phyloP scores from a whole-genome alignment of 2,888 invertebrate species.

The Mactromeris polynyma region DNA sequence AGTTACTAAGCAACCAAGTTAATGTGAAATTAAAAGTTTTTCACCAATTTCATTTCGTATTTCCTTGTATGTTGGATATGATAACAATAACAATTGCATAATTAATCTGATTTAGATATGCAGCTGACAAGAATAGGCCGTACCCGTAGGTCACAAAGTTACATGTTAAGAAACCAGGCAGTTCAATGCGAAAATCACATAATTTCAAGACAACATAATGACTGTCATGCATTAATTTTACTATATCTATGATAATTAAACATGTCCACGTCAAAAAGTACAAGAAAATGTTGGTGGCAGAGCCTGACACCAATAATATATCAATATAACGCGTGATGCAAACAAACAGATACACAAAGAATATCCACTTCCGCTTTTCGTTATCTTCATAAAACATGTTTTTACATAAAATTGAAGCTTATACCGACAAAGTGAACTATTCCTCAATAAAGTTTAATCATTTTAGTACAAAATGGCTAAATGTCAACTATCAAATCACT shows the following conservation, averaged over 20 bases:
- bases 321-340: constrained; percentile 29
- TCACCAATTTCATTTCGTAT: neutral
- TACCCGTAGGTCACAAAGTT: neutral
- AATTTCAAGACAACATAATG: constrained; percentile 1
- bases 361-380: constrained; percentile 70
- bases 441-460: constrained; percentile 7
- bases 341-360: constrained; percentile 65
- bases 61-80: neutral
- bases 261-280: neutral
- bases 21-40: neutral
- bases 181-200: neutral
- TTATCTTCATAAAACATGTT: constrained; percentile 37
- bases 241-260: neutral
- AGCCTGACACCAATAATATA: neutral
- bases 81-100: neutral
- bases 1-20: neutral
- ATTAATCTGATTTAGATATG: neutral
- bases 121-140: neutral
- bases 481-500: constrained; percentile 9
- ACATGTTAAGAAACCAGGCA: neutral
- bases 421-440: neutral
- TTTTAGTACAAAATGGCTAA: constrained; percentile 44
- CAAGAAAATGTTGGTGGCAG: neutral
- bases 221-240: neutral
- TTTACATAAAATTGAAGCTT: constrained; percentile 2